A percentile compares a stretch with the other conserved stretches of the same genome.
Evolutionary conservation across 2,888 invertebrate genomes (phyloP).

Genomic region (Tachina lurida): DNA sequence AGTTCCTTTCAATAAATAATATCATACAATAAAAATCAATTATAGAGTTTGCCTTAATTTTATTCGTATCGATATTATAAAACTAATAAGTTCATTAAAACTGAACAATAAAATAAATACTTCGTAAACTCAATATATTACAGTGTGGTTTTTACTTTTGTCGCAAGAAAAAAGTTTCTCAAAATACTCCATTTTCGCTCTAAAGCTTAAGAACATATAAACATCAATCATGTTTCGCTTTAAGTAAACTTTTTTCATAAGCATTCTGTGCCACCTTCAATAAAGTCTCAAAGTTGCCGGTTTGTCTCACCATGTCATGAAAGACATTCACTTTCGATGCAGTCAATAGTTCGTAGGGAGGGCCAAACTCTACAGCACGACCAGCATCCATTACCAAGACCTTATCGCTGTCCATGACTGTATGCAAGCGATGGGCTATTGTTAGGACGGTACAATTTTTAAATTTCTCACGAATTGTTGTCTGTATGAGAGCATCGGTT

Average conservation of each 20-base stretch:
- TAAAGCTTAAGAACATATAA: neutral
- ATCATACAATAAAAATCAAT: neutral
- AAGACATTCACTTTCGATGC: conserved; percentile 83
- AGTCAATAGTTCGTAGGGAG: conserved; percentile 85
- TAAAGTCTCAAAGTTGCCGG: conserved; percentile 87
- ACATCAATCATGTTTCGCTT: conserved; percentile 32
- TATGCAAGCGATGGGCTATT: conserved; percentile 94
- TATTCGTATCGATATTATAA: neutral
- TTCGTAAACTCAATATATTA: neutral
- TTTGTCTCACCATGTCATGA: conserved; percentile 85
- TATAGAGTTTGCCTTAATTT: neutral
- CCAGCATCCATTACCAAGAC: conserved; percentile 89
- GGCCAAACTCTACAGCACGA: conserved; percentile 87
- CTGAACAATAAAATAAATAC: conserved; percentile 5
- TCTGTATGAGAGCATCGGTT: conserved; percentile 92
- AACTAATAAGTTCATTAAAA: neutral
- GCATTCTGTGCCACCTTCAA: conserved; percentile 85
- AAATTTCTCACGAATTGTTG: conserved; percentile 90
- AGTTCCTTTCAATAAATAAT: too few species aligned
- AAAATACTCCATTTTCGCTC: neutral
- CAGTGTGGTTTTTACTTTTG: neutral
- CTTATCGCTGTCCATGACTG: conserved; percentile 86
- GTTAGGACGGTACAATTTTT: conserved; percentile 92
- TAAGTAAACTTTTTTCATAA: conserved; percentile 33
- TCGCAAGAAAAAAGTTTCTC: neutral